Conservation (phyloP, 2,888 invertebrate genomes). For the Drosophila infuscata region DNA sequence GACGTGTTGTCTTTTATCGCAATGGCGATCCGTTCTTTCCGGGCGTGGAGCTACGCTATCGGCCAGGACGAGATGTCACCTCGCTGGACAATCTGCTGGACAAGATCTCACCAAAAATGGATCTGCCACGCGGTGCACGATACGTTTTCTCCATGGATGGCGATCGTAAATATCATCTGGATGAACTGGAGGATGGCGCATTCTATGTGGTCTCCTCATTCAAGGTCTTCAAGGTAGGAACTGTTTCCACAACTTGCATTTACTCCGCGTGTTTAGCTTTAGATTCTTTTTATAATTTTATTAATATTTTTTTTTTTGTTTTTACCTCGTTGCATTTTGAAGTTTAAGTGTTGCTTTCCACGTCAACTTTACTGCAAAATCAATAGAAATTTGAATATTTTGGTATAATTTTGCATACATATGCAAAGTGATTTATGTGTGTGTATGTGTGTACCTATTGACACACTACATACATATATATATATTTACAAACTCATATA, state of each 20-base stretch:
- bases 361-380: conserved; percentile 75
- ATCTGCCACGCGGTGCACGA: conserved; percentile 94
- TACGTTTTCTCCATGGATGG: conserved; percentile 97
- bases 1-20: conserved; percentile 95
- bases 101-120: conserved; percentile 94
- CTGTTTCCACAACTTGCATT: conserved; percentile 4
- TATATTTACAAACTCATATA: conserved; percentile 38
- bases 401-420: conserved; percentile 70
- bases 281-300: conserved; percentile 7
- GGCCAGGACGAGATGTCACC: conserved; percentile 94
- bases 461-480: conserved; percentile 2
- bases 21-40: conserved; percentile 97
- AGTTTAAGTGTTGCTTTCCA: conserved; percentile 72
- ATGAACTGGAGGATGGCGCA: conserved; percentile 95
- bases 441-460: neutral
- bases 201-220: conserved; percentile 97
- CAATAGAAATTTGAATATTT: conserved; percentile 84
- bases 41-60: conserved; percentile 94
- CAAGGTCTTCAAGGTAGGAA: conserved; percentile 94
- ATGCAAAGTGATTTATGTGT: conserved; percentile 19
- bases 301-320: conserved; percentile 1
- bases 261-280: conserved; percentile 8
- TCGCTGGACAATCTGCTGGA: conserved; percentile 94
- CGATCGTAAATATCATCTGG: conserved; percentile 92
- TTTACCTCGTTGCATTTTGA: conserved; percentile 45